Evolutionary conservation across 2,888 invertebrate species (phyloP).

Genomic region (Lysandra coridon): DNA sequence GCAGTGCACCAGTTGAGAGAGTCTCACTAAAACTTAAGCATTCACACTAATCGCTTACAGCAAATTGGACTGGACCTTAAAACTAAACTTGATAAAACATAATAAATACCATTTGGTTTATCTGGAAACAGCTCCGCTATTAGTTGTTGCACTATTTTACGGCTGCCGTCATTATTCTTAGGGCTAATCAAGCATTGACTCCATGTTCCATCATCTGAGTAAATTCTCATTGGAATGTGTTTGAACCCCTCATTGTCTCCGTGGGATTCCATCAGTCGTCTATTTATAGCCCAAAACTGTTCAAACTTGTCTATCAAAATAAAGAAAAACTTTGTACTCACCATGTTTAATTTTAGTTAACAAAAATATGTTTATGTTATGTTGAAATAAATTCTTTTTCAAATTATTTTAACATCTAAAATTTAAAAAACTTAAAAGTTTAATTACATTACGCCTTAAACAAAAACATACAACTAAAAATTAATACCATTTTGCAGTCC

Average conservation of each 20-base stretch:
- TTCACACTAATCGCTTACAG: not conserved
- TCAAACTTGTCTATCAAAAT: slow-evolving; percentile 92
- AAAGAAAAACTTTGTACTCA: not conserved
- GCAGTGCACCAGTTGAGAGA: not conserved
- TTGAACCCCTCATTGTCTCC: slow-evolving; percentile 91
- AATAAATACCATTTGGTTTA: slow-evolving; percentile 57
- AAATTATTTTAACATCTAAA: not conserved
- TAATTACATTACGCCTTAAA: not conserved
- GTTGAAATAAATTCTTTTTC: not conserved
- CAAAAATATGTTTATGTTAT: not conserved
- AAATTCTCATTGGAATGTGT: slow-evolving; percentile 94
- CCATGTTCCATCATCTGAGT: slow-evolving; percentile 85
- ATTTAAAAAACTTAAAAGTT: too few relatives aligned
- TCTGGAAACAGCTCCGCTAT: slow-evolving; percentile 85
- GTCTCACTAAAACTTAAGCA: not conserved
- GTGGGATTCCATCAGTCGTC: slow-evolving; percentile 94
- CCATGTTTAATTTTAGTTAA: too few relatives aligned
- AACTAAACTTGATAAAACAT: too few relatives aligned
- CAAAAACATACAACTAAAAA: slow-evolving; percentile 1
- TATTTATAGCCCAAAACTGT: slow-evolving; percentile 99
- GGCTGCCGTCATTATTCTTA: slow-evolving; percentile 86
- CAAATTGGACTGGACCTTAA: not conserved
- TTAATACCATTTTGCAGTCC: slow-evolving; percentile 92
- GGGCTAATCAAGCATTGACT: slow-evolving; percentile 89
- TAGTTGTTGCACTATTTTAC: slow-evolving; percentile 86